Evolutionary conservation across 1,140 invertebrate genomes (phyloP).

Genomic region (Drosophila asahinai): DNA sequence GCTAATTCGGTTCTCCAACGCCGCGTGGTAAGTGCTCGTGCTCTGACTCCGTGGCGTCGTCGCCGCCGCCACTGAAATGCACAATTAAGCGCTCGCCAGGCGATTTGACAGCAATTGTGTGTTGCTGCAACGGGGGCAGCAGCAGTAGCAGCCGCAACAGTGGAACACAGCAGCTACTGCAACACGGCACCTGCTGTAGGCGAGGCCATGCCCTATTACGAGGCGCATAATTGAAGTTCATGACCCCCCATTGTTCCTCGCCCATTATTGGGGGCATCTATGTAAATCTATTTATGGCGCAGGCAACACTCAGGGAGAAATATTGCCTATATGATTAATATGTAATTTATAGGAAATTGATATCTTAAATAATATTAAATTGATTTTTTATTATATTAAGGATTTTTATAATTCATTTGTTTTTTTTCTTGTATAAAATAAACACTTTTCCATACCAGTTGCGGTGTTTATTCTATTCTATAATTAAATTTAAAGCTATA

Average conservation of each 20-base stretch:
- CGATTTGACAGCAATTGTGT: constrained; percentile 69
- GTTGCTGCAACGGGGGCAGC: constrained; percentile 21
- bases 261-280: constrained; percentile 34
- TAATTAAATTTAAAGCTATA: too few relatives aligned
- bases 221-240: constrained; percentile 76
- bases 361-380: neutral
- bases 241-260: constrained; percentile 62
- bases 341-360: too few relatives aligned
- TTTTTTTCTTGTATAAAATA: too few relatives aligned
- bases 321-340: rapidly evolving
- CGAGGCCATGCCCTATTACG: constrained; percentile 21
- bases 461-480: too few relatives aligned
- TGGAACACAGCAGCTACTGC: constrained; percentile 12
- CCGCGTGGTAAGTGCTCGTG: constrained; percentile 37
- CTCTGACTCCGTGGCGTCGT: constrained; percentile 11
- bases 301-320: constrained; percentile 8
- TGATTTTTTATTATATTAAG: neutral
- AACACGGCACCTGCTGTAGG: constrained; percentile 26
- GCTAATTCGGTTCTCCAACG: constrained; percentile 24
- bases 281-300: constrained; percentile 37
- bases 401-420: too few relatives aligned
- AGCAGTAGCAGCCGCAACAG: constrained; percentile 7
- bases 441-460: too few relatives aligned
- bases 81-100: constrained; percentile 64
- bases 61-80: constrained; percentile 45